Conservation (phyloP, 2,888 invertebrate genomes). For the Leuctra nigra region DNA sequence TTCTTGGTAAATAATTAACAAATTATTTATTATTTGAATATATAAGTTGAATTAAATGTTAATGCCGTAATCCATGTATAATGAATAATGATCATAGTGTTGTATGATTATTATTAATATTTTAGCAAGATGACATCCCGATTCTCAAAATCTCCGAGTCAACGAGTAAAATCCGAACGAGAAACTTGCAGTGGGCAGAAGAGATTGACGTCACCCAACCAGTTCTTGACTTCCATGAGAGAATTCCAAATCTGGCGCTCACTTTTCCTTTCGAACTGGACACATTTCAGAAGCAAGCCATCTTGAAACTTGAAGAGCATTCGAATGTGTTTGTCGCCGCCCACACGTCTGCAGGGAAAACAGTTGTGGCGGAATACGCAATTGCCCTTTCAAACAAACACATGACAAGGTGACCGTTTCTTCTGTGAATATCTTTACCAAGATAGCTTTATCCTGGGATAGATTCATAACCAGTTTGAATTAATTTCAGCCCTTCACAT, state of each 20-base stretch:
- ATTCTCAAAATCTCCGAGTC: slow-evolving; percentile 61
- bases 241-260: slow-evolving; percentile 77
- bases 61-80: slow-evolving; percentile 27
- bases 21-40: not conserved
- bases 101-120: slow-evolving; percentile 27
- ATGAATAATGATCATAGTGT: no score
- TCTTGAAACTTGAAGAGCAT: slow-evolving; percentile 86
- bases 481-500: no score
- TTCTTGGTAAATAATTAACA: slow-evolving; percentile 24
- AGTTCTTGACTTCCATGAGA: slow-evolving; percentile 71
- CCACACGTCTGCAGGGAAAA: slow-evolving; percentile 98
- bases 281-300: slow-evolving; percentile 95
- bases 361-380: slow-evolving; percentile 98
- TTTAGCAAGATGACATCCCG: slow-evolving; percentile 42
- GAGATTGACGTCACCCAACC: slow-evolving; percentile 75
- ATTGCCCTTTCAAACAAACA: slow-evolving; percentile 91
- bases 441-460: no score
- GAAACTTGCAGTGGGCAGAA: slow-evolving; percentile 69
- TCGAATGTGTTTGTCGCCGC: slow-evolving; percentile 98
- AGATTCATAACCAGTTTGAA: no score
- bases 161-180: slow-evolving; percentile 44
- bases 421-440: no score
- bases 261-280: slow-evolving; percentile 89
- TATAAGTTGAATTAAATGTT: not conserved
- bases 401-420: slow-evolving; percentile 74